Evolutionary conservation across 2,113 vertebrate genomes (phyloP).

Genomic region (Sclerurus mexicanus): DNA sequence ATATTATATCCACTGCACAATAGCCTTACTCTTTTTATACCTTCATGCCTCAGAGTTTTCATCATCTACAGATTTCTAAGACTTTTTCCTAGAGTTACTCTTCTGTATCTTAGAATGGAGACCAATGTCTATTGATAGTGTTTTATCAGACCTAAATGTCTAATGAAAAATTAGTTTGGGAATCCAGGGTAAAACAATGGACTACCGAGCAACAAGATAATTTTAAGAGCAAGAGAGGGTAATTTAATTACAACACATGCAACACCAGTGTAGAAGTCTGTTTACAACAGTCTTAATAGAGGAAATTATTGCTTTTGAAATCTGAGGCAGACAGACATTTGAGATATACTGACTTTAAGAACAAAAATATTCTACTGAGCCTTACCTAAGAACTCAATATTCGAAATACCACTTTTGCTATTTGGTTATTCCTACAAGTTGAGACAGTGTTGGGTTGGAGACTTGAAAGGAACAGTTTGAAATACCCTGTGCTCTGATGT

Average conservation of each 20-base stretch:
- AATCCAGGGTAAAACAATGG: neutral
- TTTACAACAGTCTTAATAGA: neutral
- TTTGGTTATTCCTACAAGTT: conserved; percentile 27
- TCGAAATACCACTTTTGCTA: conserved; percentile 1
- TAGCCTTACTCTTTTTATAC: neutral
- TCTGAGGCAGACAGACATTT: neutral
- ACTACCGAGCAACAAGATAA: neutral
- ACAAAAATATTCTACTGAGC: neutral
- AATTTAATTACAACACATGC: neutral
- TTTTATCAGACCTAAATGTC: neutral
- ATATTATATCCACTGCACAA: neutral
- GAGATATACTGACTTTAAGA: neutral
- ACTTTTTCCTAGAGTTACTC: neutral
- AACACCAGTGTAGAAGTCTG: neutral
- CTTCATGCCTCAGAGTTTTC: neutral
- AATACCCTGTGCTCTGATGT: neutral
- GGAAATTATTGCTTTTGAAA: neutral
- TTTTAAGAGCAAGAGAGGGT: neutral
- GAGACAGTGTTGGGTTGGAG: neutral
- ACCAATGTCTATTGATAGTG: neutral
- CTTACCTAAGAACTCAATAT: conserved; percentile 2
- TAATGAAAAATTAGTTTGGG: neutral
- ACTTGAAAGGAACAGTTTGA: conserved; percentile 23
- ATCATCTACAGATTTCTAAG: neutral
- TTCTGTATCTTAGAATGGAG: neutral